Conservation (phyloP, 64 coral and sea anemone species). For the Pocillopora verrucosa region DNA sequence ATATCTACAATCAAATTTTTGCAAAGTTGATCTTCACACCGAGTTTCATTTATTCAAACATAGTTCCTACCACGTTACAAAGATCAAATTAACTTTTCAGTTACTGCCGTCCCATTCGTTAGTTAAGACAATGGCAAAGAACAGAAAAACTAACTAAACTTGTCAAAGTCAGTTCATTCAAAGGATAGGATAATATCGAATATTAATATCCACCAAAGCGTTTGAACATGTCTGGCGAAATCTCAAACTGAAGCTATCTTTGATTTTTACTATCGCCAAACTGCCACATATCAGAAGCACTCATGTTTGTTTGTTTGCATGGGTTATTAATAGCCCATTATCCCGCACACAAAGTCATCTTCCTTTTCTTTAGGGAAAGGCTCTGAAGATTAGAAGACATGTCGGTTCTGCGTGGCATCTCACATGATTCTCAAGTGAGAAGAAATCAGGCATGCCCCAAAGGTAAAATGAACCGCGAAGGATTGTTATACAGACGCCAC, state of each 20-base stretch:
- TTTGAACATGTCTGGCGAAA: neutral
- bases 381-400: neutral
- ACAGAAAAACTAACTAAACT: neutral
- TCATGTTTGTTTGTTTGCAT: constrained; percentile 42
- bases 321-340: constrained; percentile 9
- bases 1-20: neutral
- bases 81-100: neutral
- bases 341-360: neutral
- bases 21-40: neutral
- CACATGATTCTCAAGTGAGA: neutral
- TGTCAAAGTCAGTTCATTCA: neutral
- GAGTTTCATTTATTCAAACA: neutral
- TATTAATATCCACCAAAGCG: neutral
- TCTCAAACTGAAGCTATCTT: neutral
- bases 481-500: neutral
- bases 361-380: neutral
- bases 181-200: neutral
- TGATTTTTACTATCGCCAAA: neutral
- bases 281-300: neutral
- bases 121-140: neutral
- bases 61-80: neutral
- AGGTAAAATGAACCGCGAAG: neutral
- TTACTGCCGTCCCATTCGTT: constrained; percentile 14
- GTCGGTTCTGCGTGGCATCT: neutral
- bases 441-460: neutral